A percentile compares a stretch with the other conserved stretches of the same genome.
These are phyloP conservation scores for Illadopsis cleaveri DNA, from an alignment of 2,113 vertebrate species.

Conservation along the genomic window DNA sequence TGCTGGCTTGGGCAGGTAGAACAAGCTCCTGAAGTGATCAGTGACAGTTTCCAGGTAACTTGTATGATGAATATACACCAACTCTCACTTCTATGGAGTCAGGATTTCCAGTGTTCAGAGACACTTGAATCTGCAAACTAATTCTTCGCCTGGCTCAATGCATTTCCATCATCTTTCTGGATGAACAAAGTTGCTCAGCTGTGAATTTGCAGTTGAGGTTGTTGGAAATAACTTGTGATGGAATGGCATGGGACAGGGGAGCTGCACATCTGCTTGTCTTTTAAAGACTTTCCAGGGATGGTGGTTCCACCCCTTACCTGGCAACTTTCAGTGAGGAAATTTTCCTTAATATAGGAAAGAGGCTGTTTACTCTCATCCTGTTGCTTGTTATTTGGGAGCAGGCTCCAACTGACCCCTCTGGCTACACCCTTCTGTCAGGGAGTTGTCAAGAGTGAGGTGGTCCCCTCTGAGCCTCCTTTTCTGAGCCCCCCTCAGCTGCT, in stretches of 20 bases:
- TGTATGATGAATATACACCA: not conserved
- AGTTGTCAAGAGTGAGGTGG: not conserved
- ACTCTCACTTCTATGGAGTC: not conserved
- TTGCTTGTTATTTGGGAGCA: not conserved
- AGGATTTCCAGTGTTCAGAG: not conserved
- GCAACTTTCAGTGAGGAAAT: not conserved
- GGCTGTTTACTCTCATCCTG: not conserved
- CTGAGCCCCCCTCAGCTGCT: not conserved
- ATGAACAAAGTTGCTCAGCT: not conserved
- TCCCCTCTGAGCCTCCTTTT: not conserved
- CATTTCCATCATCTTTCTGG: not conserved
- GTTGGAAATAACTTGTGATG: not conserved
- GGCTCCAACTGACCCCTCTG: too few species aligned
- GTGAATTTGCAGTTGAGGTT: not conserved
- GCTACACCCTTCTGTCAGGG: not conserved
- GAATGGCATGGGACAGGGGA: not conserved
- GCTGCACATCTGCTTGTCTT: not conserved
- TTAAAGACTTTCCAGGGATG: not conserved
- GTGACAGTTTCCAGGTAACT: not conserved
- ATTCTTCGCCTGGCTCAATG: not conserved
- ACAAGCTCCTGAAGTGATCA: not conserved
- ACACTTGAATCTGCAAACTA: not conserved
- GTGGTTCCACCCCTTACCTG: not conserved
- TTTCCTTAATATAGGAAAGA: not conserved
- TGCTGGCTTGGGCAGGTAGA: not conserved